Evolutionary conservation across 2,888 invertebrate species (phyloP), one percentile per base, ranked within the genome.

Genomic region (Cotesia congregata): DNA sequence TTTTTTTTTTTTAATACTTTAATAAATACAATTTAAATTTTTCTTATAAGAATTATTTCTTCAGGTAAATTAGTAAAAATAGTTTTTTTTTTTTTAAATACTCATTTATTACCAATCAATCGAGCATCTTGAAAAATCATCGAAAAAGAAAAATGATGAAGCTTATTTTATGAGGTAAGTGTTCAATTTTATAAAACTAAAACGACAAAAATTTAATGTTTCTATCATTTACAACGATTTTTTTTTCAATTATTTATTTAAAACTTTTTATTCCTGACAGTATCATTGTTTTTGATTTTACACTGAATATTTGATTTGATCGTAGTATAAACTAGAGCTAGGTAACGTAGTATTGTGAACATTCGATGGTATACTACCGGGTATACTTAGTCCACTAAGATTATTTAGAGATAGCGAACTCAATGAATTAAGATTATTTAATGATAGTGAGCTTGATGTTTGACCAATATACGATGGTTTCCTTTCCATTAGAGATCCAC

Each of bases 291-390:
- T 61, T 77, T 64, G 62, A 41, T 81, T 78, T 85, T 83, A 88
- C 84, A 88, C 86, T 65, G 82, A 80, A 82, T 88, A 88, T 80
- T 88, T 88, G 78, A 88, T 84, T 81, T 85, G 87, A 77, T 89
- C 89, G 80, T 88, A 88, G 76, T 88, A 88, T 84, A 88, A 84
- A 50, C 86, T 81, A 12, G 50, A 1, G 41, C 86, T 80, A 20
- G 79, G 50, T 7, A 78, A 78, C 15, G 85, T 77, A 17, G 87
- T 79, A 40, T 84, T 80, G 72, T 86, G 82, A 72, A 86, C 79
- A 74, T 86, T 86, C 40, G 84, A 83, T 15, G 83, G 78, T n/a
- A 84, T 83, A 38, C 84, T 78, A 72, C 85, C 84, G 59, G 86
- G 82, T 83, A 86, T 83, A 68, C 84, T 86, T 65, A 88, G 77